Percentiles rank a stretch among this genome's conserved stretches.
Conservation (phyloP, 2,888 invertebrate species). For the Euproctis similis region DNA sequence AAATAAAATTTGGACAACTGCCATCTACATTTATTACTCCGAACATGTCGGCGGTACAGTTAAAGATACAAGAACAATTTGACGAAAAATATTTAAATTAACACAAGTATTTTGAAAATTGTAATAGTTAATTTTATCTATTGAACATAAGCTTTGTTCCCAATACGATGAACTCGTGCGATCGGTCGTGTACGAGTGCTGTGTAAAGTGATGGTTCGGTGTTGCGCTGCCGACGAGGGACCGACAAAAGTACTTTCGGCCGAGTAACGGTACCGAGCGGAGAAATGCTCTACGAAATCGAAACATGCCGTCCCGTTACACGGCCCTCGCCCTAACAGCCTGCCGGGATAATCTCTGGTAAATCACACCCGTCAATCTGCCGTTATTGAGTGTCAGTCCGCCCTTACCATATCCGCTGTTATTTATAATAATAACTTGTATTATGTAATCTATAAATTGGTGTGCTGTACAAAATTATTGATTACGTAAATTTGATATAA, state of each 20-base stretch:
- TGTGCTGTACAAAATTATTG: no score
- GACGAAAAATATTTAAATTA: not conserved
- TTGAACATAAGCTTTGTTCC: constrained; percentile 50
- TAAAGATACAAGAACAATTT: no score
- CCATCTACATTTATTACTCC: no score
- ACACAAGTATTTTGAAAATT: constrained; percentile 42
- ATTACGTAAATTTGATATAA: no score
- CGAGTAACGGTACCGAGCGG: constrained; percentile 69
- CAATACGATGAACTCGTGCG: constrained; percentile 64
- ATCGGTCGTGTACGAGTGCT: constrained; percentile 50
- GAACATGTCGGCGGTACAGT: no score
- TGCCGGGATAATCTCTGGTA: constrained; percentile 60
- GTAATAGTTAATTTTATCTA: constrained; percentile 42
- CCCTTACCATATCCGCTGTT: no score
- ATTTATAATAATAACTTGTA: no score
- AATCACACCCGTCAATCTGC: constrained; percentile 40
- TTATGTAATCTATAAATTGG: no score
- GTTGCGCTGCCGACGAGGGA: constrained; percentile 31
- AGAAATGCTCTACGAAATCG: constrained; percentile 77
- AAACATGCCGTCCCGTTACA: constrained; percentile 72
- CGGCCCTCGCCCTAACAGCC: constrained; percentile 61
- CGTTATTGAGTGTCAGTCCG: no score
- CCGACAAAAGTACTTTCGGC: constrained; percentile 72
- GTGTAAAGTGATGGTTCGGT: no score
- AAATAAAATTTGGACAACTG: no score